Evolutionary conservation across 2,797 vertebrate genomes (phyloP).

Genomic region (Phrynocephalus guinanensis): DNA sequence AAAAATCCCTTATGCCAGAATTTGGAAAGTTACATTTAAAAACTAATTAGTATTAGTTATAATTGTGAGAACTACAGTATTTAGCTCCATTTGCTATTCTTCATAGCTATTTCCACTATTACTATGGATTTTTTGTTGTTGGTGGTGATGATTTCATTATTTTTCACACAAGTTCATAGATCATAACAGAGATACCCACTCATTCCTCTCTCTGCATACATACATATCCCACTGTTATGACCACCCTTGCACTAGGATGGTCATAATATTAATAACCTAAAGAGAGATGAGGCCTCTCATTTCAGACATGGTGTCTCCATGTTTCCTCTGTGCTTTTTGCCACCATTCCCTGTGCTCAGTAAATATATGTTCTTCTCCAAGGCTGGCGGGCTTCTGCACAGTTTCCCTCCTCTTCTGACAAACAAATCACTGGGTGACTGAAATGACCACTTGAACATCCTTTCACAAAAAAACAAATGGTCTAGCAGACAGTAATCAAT

Average conservation of each 20-base stretch:
- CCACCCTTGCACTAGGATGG: neutral
- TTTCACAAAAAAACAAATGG: neutral
- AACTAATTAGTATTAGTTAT: neutral
- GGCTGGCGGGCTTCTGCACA: neutral
- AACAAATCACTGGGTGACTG: neutral
- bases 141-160: too few species aligned
- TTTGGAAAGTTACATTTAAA: neutral
- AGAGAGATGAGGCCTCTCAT: neutral
- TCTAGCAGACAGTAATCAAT: slow-evolving; percentile 25
- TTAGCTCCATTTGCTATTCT: neutral
- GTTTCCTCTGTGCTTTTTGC: neutral
- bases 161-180: too few species aligned
- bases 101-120: too few species aligned
- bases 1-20: too few species aligned
- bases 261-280: neutral
- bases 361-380: neutral
- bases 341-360: neutral
- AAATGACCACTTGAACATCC: neutral
- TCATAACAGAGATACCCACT: too few species aligned
- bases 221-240: neutral
- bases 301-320: neutral
- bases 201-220: too few species aligned
- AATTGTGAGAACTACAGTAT: neutral
- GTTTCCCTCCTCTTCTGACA: neutral
- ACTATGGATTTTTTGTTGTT: neutral